Base-by-base conservation (phyloP, 2,113 vertebrate genomes). In the Lamprologus callipterus region DNA sequence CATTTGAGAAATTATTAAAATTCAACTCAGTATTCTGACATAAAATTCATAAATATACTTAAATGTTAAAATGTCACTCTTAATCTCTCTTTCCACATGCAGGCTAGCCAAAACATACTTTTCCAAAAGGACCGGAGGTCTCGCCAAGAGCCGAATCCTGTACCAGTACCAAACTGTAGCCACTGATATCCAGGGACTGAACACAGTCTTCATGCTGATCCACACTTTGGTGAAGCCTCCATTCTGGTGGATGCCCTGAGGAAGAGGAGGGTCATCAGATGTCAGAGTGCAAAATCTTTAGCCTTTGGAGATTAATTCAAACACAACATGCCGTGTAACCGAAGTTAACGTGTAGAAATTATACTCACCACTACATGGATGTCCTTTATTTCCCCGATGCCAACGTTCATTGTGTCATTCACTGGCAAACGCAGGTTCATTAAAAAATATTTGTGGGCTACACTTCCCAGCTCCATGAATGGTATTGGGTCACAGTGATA, bases 211-310 rank as follows among this genome's bases (percentile, higher is more conserved):
- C 35, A 93, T 82, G 84, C 78, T 58, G 57, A 89, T 57, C 91
- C 91, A 93, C 78, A 93, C 91, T 82, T 84, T 88, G 13, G 89
- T 91, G 70, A 91, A 93, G 78, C 87, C 91, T 86, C 89, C 87
- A 12, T 93, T 93, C 87, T 93, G 91, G 31, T 93, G 91, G 37
- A 93, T 91, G 42, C 79, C 85, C 91, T 93, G 23, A 16, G 19
- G 23, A 21, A 68, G n/a, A 58, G 37, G 14, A 47, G 17, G 14
- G 11, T 2, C 40, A 37, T 19, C 33, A 31, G 37, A 49, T 16
- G 45, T 45, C 7, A 80, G 8, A 57, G 21, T 42, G 16, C 5
- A 0, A 28, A 16, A 26, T 9, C 0, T 73, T n/a, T 12, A 28
- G 35, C 26, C 17, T 70, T 35, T 35, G 17, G 23, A 42, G 35